Evolutionary conservation across 1,140 invertebrate species (phyloP), one percentile per base, ranked within the genome.

Genomic region (Micrasema minimum): DNA sequence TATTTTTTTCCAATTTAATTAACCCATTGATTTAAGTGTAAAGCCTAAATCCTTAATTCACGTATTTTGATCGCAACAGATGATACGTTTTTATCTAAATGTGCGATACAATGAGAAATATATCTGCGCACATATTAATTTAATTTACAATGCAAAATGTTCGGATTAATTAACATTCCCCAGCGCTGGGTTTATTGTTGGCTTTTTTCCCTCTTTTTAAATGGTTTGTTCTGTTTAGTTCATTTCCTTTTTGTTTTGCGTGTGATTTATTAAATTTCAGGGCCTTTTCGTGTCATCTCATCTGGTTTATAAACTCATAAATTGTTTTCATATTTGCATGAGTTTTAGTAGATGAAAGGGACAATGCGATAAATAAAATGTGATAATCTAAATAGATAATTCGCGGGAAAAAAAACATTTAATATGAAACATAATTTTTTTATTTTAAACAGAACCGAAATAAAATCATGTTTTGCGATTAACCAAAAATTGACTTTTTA

Each of bases 161-260:
- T 20, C n/a, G 31, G 66, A 57, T 68, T 68, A 68, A 68, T 68
- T 68, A 68, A 68, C 51, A 46, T 66, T 66, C 66, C 18, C 66
- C 22, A n/a, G 37, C 66, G 37, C 57, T 50, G 50, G 37, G 35
- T 57, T 57, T 45, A 46, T 57, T 68, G 35, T 57, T n/a, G n/a
- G 14, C 10, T 22, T 68, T 55, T 50, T 43, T 45, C 9, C 12
- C 5, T 53, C 26, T 14, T 31, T 51, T 68, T 38, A 51, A 50
- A 68, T 57, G 23, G 18, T 68, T 55, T 51, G 51, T 48, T 41
- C 66, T 57, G 37, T 68, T 68, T 57, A 26, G 66, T 55, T 68
- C 50, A 55, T 57, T 55, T 68, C 38, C 50, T 57, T 68, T 68
- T 55, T 68, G n/a, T n/a, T 50, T 55, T 57, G 31, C 51, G 26